Evolutionary conservation across 2,888 invertebrate species (phyloP).

Genomic region (Morpho deidamia): DNA sequence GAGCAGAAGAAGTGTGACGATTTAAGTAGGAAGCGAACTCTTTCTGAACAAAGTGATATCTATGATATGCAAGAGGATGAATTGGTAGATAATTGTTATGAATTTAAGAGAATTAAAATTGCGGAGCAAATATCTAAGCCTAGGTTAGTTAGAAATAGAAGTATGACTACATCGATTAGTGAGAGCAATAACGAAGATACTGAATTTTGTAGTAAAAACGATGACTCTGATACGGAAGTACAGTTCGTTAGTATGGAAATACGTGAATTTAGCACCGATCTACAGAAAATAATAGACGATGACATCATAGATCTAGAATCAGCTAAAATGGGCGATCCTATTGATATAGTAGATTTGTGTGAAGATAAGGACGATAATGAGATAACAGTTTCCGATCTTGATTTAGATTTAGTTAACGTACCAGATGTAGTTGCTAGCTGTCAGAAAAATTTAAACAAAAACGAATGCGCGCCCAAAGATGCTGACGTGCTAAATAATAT

Average conservation of each 20-base stretch:
- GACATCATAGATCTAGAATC: slow-evolving; percentile 57
- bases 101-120: slow-evolving; percentile 63
- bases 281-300: slow-evolving; percentile 42
- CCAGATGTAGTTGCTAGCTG: slow-evolving; percentile 69
- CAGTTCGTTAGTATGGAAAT: slow-evolving; percentile 57
- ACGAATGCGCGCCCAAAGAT: slow-evolving; percentile 36
- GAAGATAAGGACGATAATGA: slow-evolving; percentile 53
- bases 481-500: slow-evolving; percentile 41
- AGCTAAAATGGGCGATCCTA: slow-evolving; percentile 40
- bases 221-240: slow-evolving; percentile 63
- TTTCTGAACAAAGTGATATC: slow-evolving; percentile 58
- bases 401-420: slow-evolving; percentile 52
- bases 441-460: slow-evolving; percentile 38
- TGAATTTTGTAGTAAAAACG: slow-evolving; percentile 33
- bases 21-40: slow-evolving; percentile 51
- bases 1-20: slow-evolving; percentile 42
- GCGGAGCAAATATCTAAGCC: slow-evolving; percentile 52
- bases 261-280: slow-evolving; percentile 38
- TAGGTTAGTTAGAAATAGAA: slow-evolving; percentile 54
- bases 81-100: slow-evolving; percentile 58
- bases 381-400: slow-evolving; percentile 40
- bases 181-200: slow-evolving; percentile 37
- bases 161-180: slow-evolving; percentile 28
- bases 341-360: slow-evolving; percentile 61
- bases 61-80: slow-evolving; percentile 57